Evolutionary conservation across 2,113 vertebrate genomes (phyloP), one percentile per base, ranked within the genome.

Genomic region (Callospermophilus lateralis): DNA sequence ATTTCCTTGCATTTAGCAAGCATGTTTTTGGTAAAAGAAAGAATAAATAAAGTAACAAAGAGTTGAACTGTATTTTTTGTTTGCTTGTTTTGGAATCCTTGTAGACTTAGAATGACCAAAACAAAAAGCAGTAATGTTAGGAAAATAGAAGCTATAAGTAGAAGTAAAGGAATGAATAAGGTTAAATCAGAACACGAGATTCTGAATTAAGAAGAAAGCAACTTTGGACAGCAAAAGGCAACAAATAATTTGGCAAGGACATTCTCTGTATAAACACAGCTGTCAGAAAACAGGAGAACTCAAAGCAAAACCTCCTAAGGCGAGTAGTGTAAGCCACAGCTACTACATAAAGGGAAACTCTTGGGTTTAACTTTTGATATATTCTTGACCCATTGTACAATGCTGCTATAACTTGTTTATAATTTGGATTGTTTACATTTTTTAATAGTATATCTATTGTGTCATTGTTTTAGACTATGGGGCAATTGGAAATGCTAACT

Each of bases 261-360:
- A 26, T 39, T 24, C 20, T 73, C 65, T 87, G 55, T 76, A 17
- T 77, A 97, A 97, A 96, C 85, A 85, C 89, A 90, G 97, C 95
- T 96, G 93, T 92, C 51, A 77, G 61, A 45, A 53, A 90, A 45
- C 4, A 55, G 76, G n/a, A 28, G 37, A 67, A 6, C n/a, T 37
- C 65, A 77, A 61, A 95, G 53, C 45, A 61, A 93, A 88, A 37
- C 42, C 51, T 95, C 77, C 39, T n/a, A 42, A 79, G 30, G n/a
- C 51, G 78, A 95, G 39, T 67, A 67, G 90, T 73, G 48, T 26
- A 80, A 65, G 48, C 39, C 45, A 42, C 26, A 89, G 37, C 67
- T 55, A 20, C 28, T 20, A 30, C 13, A 20, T 77, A 73, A 97
- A 77, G 84, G 34, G 51, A 70, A 84, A 68, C 11, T 39, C 28